A percentile compares a stretch with the other conserved stretches of the same genome.
These are phyloP conservation scores for Sakesphorus luctuosus DNA, from an alignment of 2,113 vertebrate genomes.

Conservation along the genomic window DNA sequence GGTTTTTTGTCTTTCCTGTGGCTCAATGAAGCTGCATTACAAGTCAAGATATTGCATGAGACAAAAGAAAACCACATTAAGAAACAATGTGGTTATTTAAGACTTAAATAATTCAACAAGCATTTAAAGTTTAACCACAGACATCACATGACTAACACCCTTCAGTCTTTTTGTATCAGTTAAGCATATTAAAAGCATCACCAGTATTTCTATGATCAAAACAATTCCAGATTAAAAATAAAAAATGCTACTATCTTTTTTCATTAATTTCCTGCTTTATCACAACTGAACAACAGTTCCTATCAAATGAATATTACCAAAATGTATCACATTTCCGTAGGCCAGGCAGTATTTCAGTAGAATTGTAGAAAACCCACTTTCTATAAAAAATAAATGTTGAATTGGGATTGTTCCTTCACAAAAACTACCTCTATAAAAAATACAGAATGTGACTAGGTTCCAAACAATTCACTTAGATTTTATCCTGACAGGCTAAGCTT, in stretches of 20 bases:
- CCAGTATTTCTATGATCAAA: neutral
- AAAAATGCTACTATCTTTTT: neutral
- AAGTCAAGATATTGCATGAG: neutral
- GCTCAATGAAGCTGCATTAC: neutral
- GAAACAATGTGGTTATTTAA: conserved; percentile 17
- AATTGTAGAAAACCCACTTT: neutral
- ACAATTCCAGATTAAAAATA: neutral
- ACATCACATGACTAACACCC: neutral
- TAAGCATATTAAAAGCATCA: neutral
- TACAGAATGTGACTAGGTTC: neutral
- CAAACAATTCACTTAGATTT: neutral
- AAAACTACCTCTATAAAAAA: neutral
- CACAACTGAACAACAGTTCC: neutral
- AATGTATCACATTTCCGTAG: neutral
- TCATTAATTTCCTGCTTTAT: neutral
- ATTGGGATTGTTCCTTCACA: neutral
- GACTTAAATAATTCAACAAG: conserved; percentile 28
- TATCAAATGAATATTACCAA: neutral
- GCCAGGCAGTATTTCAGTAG: neutral
- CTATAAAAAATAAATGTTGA: neutral
- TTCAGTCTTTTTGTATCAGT: neutral
- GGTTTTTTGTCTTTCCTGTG: neutral
- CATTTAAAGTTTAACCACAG: conserved; percentile 33
- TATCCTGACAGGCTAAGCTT: neutral
- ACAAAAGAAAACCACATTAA: conserved; percentile 24